These are phyloP conservation scores for Rhagonycha fulva DNA, from an alignment of 2,888 invertebrate species.

Conservation along the genomic window DNA sequence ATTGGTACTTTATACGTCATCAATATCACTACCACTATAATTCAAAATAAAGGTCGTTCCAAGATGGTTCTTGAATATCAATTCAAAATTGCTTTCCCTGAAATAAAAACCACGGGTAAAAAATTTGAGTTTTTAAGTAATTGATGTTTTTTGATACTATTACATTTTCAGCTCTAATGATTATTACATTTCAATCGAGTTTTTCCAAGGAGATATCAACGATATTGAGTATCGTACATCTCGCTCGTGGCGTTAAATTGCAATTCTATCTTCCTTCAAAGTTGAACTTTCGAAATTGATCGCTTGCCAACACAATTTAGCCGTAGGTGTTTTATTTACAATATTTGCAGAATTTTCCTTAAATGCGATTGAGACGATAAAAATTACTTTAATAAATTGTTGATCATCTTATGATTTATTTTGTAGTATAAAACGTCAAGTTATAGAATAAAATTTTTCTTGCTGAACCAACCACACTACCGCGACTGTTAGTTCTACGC, in stretches of 20 bases:
- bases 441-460: too few species aligned
- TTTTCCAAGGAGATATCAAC: background rate
- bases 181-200: background rate
- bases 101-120: background rate
- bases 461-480: too few species aligned
- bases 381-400: background rate
- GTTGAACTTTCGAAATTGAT: background rate
- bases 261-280: background rate
- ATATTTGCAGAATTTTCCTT: background rate
- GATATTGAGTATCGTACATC: background rate
- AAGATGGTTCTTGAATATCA: background rate
- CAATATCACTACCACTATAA: too few species aligned
- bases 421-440: too few species aligned
- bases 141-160: background rate
- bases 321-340: background rate
- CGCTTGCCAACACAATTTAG: background rate
- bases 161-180: background rate
- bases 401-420: background rate
- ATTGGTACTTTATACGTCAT: too few species aligned
- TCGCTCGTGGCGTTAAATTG: background rate
- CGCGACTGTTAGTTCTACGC: too few species aligned
- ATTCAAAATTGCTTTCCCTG: too few species aligned
- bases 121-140: background rate
- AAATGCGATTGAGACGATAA: background rate
- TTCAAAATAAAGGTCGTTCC: too few species aligned